Percentiles rank a stretch among this genome's conserved stretches.
Conservation (phyloP, 2,113 vertebrate genomes). For the Astur gentilis region DNA sequence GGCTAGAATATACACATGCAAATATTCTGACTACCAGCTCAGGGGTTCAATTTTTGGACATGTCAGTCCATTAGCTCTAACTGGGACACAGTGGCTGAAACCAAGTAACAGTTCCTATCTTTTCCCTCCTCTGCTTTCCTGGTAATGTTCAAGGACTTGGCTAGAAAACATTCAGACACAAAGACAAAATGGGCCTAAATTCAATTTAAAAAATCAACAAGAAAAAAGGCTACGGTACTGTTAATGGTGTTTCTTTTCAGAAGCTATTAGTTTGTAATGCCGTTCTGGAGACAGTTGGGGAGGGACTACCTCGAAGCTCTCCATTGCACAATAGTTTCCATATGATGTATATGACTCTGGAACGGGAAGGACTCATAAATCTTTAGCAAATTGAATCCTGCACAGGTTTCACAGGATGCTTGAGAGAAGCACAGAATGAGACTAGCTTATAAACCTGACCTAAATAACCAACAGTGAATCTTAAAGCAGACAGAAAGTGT, state of each 20-base stretch:
- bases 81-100: background rate
- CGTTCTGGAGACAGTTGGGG: background rate
- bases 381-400: slow-evolving; percentile 15
- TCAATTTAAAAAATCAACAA: background rate
- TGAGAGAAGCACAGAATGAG: background rate
- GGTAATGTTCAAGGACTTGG: background rate
- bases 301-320: background rate
- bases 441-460: background rate
- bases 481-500: background rate
- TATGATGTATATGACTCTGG: slow-evolving; percentile 9
- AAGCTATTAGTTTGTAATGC: background rate
- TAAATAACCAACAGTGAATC: background rate
- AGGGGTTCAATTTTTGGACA: background rate
- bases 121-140: background rate
- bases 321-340: slow-evolving; percentile 15
- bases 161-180: background rate
- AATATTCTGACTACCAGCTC: background rate
- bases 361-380: slow-evolving; percentile 34
- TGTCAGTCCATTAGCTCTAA: background rate
- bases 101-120: background rate
- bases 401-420: background rate
- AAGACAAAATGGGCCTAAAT: background rate
- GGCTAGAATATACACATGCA: background rate
- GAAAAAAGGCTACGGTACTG: background rate
- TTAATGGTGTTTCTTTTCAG: background rate